Evolutionary conservation across 2,113 vertebrate genomes (phyloP).

Genomic region (zebrafish (Danio rerio)): DNA sequence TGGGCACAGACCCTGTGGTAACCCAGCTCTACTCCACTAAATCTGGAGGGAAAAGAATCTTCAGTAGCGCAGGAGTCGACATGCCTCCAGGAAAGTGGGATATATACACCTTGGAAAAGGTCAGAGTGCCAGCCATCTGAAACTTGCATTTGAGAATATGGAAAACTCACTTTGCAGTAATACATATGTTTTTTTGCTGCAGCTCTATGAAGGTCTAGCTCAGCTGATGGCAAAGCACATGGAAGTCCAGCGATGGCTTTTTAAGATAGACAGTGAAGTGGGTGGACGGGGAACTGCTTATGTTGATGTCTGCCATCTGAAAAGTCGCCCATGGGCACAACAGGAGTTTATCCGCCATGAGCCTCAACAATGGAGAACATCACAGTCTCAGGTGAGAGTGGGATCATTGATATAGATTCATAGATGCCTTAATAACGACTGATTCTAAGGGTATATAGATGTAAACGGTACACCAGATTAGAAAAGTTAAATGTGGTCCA

Average conservation of each 20-base stretch:
- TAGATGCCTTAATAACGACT: no score
- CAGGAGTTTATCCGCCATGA: slow-evolving; percentile 64
- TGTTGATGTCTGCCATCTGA: slow-evolving; percentile 80
- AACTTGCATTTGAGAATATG: background rate
- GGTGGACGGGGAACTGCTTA: slow-evolving; percentile 81
- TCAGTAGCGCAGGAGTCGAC: slow-evolving; percentile 74
- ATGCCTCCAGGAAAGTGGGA: slow-evolving; percentile 80
- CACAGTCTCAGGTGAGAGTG: slow-evolving; percentile 79
- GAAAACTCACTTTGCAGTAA: slow-evolving; percentile 8
- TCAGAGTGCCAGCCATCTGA: slow-evolving; percentile 66
- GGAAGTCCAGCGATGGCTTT: slow-evolving; percentile 83
- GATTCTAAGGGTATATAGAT: no score
- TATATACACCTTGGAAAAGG: slow-evolving; percentile 81
- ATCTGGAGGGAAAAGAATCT: slow-evolving; percentile 83
- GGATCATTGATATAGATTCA: background rate
- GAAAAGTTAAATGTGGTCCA: no score
- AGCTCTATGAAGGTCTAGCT: slow-evolving; percentile 81
- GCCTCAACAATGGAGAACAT: slow-evolving; percentile 70
- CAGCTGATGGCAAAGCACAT: slow-evolving; percentile 78
- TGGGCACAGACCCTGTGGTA: slow-evolving; percentile 83
- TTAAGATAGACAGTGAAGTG: slow-evolving; percentile 81
- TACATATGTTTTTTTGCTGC: slow-evolving; percentile 19
- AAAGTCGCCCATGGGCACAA: slow-evolving; percentile 75
- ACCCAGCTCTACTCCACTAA: slow-evolving; percentile 83
- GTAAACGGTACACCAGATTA: no score